These are phyloP conservation scores for Heteractis magnifica DNA, from an alignment of 92 coral and sea anemone genomes.

Conservation along the genomic window DNA sequence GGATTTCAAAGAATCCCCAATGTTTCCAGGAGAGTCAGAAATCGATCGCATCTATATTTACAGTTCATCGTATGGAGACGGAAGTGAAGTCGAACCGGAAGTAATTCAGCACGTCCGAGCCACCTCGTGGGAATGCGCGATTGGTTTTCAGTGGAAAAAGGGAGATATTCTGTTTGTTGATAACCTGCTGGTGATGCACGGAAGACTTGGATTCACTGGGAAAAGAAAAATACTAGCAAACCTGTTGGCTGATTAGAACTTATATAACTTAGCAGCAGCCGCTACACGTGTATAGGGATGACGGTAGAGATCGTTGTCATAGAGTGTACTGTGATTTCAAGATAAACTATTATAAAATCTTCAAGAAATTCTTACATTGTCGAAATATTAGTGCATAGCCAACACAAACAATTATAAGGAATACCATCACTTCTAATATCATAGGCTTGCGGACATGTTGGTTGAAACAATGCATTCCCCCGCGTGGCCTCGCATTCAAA, in stretches of 20 bases:
- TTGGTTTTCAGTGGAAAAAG: constrained; percentile 70
- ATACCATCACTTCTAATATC: too few relatives aligned
- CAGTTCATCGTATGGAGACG: constrained; percentile 68
- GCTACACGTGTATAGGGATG: too few relatives aligned
- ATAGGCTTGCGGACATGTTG: too few relatives aligned
- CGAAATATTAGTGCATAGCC: too few relatives aligned
- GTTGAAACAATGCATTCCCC: too few relatives aligned
- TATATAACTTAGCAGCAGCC: too few relatives aligned
- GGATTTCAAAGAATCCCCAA: constrained; percentile 29
- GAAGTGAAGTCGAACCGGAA: constrained; percentile 68
- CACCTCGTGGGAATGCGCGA: constrained; percentile 64
- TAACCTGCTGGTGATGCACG: constrained; percentile 60
- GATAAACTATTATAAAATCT: too few relatives aligned
- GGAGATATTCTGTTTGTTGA: constrained; percentile 66
- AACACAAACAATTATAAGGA: too few relatives aligned
- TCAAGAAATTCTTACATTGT: too few relatives aligned
- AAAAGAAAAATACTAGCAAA: constrained; percentile 56
- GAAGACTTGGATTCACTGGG: constrained; percentile 69
- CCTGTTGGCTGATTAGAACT: constrained; percentile 28
- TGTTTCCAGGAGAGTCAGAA: constrained; percentile 27
- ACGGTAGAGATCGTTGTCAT: too few relatives aligned
- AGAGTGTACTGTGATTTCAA: too few relatives aligned
- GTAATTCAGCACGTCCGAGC: constrained; percentile 74
- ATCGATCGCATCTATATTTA: constrained; percentile 32
- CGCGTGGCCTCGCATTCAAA: too few relatives aligned